Base-by-base conservation (phyloP, 2,113 vertebrate genomes). In the Ciconia boyciana region DNA sequence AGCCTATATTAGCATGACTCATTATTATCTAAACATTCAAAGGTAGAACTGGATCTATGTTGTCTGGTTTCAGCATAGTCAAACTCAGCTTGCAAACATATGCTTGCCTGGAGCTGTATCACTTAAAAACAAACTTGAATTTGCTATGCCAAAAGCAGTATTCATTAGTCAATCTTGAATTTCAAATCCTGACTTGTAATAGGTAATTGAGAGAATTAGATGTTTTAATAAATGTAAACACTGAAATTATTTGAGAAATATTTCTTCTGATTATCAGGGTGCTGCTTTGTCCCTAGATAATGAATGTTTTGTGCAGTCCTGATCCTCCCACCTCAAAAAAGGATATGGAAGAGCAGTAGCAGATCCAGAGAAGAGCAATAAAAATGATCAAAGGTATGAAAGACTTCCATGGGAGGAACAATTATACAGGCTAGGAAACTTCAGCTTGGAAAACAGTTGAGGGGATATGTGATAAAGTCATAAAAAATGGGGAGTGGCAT, bases 1-100 rank as follows among this genome's bases (percentile, higher is more conserved):
- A 93, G 77, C 48, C 77, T 71, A 41, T 78, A 41, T 92, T 88
- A 93, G 6, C 61, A 71, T 97, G 97, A 97, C 52, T 96, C 89
- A 95, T 74, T 94, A 90, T 90, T 87, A 90, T 75, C 87, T 88
- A 96, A 96, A 95, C 84, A 91, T 88, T 95, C 85, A 88, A 78
- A 88, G 82, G 92, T 32, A 90, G 85, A 94, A 95, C 96, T 96
- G 92, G 83, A 91, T 96, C 82, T 93, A 8, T n/a, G 36, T 48
- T 93, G 94, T 95, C 93, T 97, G 87, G 89, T 96, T 96, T 94
- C 92, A 95, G 93, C 54, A 83, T 25, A 93, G 87, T 5, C 71
- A 94, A 96, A 86, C 31, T 54, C 34, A 91, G 21, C 75, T 89
- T 77, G 48, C 87, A 97, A 96, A 70, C n/a, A 24, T 51, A 85